These are phyloP conservation scores for Megaceryle torquata DNA, from an alignment of 2,113 vertebrate species.

Conservation along the genomic window DNA sequence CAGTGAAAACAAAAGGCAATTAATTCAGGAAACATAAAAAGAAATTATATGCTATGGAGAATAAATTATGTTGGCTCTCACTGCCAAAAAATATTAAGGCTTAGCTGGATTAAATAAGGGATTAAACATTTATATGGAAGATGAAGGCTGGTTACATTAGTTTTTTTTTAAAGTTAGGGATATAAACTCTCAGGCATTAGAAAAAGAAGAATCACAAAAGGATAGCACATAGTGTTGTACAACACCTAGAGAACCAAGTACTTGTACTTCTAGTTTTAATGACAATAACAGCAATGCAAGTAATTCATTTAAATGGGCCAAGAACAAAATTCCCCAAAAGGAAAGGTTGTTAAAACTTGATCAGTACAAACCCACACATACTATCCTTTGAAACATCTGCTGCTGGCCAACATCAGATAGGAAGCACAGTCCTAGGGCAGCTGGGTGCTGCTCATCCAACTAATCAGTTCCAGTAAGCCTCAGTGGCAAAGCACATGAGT, in stretches of 20 bases:
- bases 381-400: not conserved
- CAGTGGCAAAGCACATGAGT: not conserved
- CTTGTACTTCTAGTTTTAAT: not conserved
- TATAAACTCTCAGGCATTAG: not conserved
- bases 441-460: not conserved
- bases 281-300: not conserved
- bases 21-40: conserved; percentile 30
- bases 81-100: not conserved
- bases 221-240: not conserved
- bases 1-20: conserved; percentile 33
- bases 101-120: not conserved
- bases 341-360: not conserved
- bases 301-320: not conserved
- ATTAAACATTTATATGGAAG: conserved; percentile 8
- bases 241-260: not conserved
- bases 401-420: not conserved
- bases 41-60: not conserved
- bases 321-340: not conserved
- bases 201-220: not conserved
- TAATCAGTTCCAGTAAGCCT: not conserved
- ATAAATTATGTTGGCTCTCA: not conserved
- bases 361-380: not conserved
- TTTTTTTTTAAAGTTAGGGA: not conserved
- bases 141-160: not conserved
- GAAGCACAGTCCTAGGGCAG: not conserved